Evolutionary conservation across 1,140 invertebrate genomes (phyloP).

Genomic region (Zaprionus ornatus): DNA sequence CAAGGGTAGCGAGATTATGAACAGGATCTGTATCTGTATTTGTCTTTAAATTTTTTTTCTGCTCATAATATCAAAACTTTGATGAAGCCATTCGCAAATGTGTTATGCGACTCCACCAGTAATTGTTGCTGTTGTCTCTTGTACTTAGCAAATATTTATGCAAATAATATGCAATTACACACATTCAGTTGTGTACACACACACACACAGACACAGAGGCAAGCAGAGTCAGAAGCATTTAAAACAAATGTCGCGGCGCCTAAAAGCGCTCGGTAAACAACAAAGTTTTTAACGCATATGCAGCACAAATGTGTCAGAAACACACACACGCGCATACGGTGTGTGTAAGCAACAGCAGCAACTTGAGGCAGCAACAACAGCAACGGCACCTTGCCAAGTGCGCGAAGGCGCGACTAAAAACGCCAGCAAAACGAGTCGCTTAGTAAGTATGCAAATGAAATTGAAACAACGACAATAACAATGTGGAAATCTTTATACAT

Average conservation of each 20-base stretch:
- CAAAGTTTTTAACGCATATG: slow-evolving; percentile 65
- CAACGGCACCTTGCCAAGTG: slow-evolving; percentile 28
- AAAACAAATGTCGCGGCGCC: slow-evolving; percentile 43
- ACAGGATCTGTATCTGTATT: slow-evolving; percentile 8
- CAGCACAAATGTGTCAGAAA: slow-evolving; percentile 57
- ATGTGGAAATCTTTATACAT: not conserved
- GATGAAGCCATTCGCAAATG: slow-evolving; percentile 45
- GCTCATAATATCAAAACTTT: slow-evolving; percentile 56
- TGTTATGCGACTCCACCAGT: slow-evolving; percentile 18
- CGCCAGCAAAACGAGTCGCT: slow-evolving; percentile 16
- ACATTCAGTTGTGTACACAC: slow-evolving; percentile 23
- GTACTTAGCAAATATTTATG: slow-evolving; percentile 76
- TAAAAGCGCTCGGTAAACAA: slow-evolving; percentile 69
- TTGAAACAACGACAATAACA: slow-evolving; percentile 41
- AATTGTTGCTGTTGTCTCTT: slow-evolving; percentile 22
- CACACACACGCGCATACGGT: not conserved
- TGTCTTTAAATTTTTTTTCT: slow-evolving; percentile 39
- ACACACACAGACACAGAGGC: not conserved
- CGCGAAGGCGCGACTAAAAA: slow-evolving; percentile 49
- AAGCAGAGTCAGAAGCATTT: slow-evolving; percentile 9
- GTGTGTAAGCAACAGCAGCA: slow-evolving; percentile 18
- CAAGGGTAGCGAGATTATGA: not conserved
- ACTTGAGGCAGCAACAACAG: slow-evolving; percentile 42
- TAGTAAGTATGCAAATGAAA: slow-evolving; percentile 57
- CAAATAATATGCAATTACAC: slow-evolving; percentile 80